Percentiles rank a stretch among this genome's conserved stretches.
These are phyloP conservation scores for Rhamnusium bicolor DNA, from an alignment of 2,888 invertebrate genomes.

Conservation along the genomic window DNA sequence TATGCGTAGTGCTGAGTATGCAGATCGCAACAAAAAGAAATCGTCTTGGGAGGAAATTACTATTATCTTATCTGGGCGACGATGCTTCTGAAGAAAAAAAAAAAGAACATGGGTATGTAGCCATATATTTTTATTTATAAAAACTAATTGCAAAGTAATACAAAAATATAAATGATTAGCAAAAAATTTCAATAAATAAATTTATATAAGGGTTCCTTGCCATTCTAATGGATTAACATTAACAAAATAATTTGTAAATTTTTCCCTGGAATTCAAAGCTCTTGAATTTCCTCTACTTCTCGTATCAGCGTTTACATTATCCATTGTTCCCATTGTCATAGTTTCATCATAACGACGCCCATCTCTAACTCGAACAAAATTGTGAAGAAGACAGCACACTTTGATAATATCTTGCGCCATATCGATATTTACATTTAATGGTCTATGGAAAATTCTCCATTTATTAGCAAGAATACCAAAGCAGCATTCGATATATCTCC, in stretches of 20 bases:
- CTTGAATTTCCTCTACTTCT: slow-evolving; percentile 33
- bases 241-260: slow-evolving; percentile 37
- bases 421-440: slow-evolving; percentile 4
- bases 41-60: slow-evolving; percentile 20
- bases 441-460: slow-evolving; percentile 21
- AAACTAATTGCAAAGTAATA: slow-evolving; percentile 11
- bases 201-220: slow-evolving; percentile 13
- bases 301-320: not conserved
- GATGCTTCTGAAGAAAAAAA: not conserved
- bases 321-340: slow-evolving; percentile 26
- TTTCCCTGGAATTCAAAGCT: slow-evolving; percentile 34
- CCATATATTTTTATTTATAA: not conserved
- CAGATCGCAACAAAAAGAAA: slow-evolving; percentile 20
- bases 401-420: slow-evolving; percentile 24
- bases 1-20: slow-evolving; percentile 14
- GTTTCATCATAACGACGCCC: slow-evolving; percentile 24
- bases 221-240: slow-evolving; percentile 25
- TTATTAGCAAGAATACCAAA: slow-evolving; percentile 23
- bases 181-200: slow-evolving; percentile 1
- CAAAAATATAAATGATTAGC: slow-evolving; percentile 1
- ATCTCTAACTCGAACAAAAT: slow-evolving; percentile 31
- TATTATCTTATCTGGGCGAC: not conserved
- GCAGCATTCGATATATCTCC: slow-evolving; percentile 23
- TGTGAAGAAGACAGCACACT: slow-evolving; percentile 31
- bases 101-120: not conserved